phyloP scores from a whole-genome alignment of 2,888 invertebrate species.

The Agrotis puta region DNA sequence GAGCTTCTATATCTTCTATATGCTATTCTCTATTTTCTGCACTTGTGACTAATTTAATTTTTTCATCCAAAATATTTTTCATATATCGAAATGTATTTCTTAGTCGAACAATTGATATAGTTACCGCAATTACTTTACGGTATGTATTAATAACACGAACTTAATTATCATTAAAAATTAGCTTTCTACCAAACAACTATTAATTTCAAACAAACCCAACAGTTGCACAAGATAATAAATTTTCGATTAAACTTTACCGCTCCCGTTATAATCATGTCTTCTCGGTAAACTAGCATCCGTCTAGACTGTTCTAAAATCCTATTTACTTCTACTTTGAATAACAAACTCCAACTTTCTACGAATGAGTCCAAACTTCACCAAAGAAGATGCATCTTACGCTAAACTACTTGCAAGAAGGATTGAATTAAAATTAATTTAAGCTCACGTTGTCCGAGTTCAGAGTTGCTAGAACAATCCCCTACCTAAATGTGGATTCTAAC shows the following conservation, averaged over 20 bases:
- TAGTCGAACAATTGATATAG: no score
- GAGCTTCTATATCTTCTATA: no score
- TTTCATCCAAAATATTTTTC: no score
- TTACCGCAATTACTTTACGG: no score
- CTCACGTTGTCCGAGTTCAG: conserved; percentile 69
- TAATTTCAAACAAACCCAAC: conserved; percentile 5
- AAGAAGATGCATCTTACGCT: conserved; percentile 59
- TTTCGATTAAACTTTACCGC: conserved; percentile 34
- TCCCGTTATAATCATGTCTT: conserved; percentile 26
- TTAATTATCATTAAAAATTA: no score
- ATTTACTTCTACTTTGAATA: conserved; percentile 46
- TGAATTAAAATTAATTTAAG: conserved; percentile 75
- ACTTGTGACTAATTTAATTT: no score
- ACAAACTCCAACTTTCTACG: conserved; percentile 49
- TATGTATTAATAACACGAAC: no score
- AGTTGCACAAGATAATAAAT: conserved; percentile 19
- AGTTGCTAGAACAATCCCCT: conserved; percentile 57
- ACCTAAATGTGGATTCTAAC: conserved; percentile 62
- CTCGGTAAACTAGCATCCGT: conserved; percentile 22
- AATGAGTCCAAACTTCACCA: conserved; percentile 61
- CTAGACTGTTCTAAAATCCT: conserved; percentile 56
- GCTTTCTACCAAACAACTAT: neutral
- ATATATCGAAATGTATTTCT: no score
- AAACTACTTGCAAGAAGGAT: conserved; percentile 66
- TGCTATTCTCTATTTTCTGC: no score